Conservation (phyloP, 2,113 vertebrate species). For the Calcarius ornatus region DNA sequence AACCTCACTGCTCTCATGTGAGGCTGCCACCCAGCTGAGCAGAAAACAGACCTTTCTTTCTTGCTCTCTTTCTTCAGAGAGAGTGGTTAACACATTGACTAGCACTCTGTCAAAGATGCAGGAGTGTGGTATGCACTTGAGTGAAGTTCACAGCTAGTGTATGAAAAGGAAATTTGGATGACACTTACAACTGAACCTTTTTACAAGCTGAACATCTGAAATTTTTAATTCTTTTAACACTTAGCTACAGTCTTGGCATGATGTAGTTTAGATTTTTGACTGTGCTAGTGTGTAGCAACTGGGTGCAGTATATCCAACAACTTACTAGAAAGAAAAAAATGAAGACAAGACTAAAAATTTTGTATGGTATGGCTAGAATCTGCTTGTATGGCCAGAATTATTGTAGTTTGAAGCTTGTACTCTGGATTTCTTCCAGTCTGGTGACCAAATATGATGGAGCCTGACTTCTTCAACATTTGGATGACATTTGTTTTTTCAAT, state of each 20-base stretch:
- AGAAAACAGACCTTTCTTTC: not conserved
- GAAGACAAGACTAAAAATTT: not conserved
- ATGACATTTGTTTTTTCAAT: not conserved
- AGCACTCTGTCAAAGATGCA: not conserved
- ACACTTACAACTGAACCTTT: not conserved
- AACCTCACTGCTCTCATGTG: not conserved
- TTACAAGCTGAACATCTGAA: not conserved
- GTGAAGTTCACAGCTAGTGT: not conserved
- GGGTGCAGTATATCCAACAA: not conserved
- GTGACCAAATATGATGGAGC: not conserved
- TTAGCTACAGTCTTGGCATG: not conserved
- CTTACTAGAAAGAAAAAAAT: not conserved
- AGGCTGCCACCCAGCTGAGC: not conserved
- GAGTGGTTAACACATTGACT: not conserved
- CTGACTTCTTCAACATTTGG: not conserved
- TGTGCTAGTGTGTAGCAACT: not conserved
- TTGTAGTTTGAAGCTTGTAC: not conserved
- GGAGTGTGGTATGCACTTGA: not conserved
- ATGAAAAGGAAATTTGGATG: not conserved
- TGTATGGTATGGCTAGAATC: not conserved
- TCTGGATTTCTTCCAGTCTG: not conserved
- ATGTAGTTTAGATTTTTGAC: not conserved
- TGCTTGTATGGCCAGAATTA: not conserved
- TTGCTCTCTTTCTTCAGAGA: not conserved
- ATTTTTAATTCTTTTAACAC: not conserved